Conservation (phyloP, 1,140 invertebrate genomes). For the Pseudoatta argentina region DNA sequence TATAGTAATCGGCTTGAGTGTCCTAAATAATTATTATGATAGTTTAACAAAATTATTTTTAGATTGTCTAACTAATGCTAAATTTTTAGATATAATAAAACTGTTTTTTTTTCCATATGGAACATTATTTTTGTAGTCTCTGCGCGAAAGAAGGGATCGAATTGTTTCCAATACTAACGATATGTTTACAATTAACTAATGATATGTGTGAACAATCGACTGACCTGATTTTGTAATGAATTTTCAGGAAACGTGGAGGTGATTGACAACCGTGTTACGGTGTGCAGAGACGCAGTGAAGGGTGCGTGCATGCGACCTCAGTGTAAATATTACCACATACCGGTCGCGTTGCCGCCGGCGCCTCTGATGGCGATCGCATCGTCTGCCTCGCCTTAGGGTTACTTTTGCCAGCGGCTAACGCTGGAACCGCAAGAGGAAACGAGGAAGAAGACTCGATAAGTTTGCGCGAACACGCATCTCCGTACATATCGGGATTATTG, state of each 20-base stretch:
- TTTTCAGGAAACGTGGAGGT: slow-evolving; percentile 96
- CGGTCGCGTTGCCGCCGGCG: slow-evolving; percentile 93
- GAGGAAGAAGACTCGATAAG: slow-evolving; percentile 29
- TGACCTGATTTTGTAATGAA: slow-evolving; percentile 27
- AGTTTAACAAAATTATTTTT: too few species aligned
- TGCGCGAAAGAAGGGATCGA: background rate
- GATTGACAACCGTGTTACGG: slow-evolving; percentile 96
- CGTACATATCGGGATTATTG: slow-evolving; percentile 20
- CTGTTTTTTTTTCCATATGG: too few species aligned
- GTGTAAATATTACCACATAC: slow-evolving; percentile 98
- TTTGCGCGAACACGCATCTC: slow-evolving; percentile 46
- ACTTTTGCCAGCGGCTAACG: slow-evolving; percentile 73
- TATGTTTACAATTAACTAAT: background rate
- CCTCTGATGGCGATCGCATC: slow-evolving; percentile 88
- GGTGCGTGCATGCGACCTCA: slow-evolving; percentile 95
- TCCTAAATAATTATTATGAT: too few species aligned
- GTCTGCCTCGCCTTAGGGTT: slow-evolving; percentile 83
- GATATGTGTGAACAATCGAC: background rate
- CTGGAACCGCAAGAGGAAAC: slow-evolving; percentile 37
- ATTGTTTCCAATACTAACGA: too few species aligned
- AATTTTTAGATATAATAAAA: too few species aligned
- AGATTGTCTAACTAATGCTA: too few species aligned
- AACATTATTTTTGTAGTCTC: slow-evolving; percentile 1
- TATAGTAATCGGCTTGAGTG: too few species aligned
- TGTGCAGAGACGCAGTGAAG: slow-evolving; percentile 97